phyloP scores from a whole-genome alignment of 2,888 invertebrate species.

The Chironomus riparius region DNA sequence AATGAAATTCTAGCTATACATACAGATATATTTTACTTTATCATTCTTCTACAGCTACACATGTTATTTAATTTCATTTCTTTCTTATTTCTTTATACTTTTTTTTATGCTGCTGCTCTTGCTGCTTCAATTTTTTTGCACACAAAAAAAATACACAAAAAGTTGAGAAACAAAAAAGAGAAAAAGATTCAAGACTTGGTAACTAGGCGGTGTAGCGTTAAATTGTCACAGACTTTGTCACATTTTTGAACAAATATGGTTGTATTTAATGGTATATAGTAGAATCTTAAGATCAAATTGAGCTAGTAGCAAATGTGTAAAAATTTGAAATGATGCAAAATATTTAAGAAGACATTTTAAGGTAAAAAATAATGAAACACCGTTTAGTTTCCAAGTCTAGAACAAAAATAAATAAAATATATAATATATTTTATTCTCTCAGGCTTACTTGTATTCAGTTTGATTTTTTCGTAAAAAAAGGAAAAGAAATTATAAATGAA shows the following conservation, averaged over 20 bases:
- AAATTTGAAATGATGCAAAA: too few relatives aligned
- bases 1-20: constrained; percentile 1
- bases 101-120: background rate
- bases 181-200: background rate
- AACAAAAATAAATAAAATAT: background rate
- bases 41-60: background rate
- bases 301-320: too few relatives aligned
- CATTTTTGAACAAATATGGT: too few relatives aligned
- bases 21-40: background rate
- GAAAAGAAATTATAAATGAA: background rate
- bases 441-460: background rate
- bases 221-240: too few relatives aligned
- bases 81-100: background rate
- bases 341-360: too few relatives aligned
- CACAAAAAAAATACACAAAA: background rate
- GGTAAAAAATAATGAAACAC: too few relatives aligned
- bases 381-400: too few relatives aligned
- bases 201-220: too few relatives aligned
- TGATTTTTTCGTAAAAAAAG: background rate
- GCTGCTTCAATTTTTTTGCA: background rate
- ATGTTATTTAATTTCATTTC: background rate
- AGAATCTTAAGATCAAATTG: too few relatives aligned
- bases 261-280: too few relatives aligned
- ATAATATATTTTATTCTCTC: background rate
- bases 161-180: background rate